Percentiles rank a stretch among this genome's conserved stretches.
These are phyloP conservation scores for Conopomorpha cramerella DNA, from an alignment of 1,140 invertebrate genomes.

Conservation along the genomic window DNA sequence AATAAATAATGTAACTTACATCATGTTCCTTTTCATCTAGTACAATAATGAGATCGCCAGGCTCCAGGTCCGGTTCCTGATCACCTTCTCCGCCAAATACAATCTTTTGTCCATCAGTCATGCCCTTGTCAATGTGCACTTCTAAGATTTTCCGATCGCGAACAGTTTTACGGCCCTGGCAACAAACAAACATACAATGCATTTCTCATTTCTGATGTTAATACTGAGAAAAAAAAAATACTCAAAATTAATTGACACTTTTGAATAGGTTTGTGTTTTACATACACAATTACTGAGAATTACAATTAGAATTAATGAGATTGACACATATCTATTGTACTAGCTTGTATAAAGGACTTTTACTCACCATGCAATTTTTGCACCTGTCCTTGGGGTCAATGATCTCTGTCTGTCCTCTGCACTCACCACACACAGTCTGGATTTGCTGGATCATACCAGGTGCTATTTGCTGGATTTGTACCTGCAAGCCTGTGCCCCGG, in stretches of 20 bases:
- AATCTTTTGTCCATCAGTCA: conserved; percentile 97
- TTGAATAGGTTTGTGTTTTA: too few species aligned
- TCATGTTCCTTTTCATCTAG: conserved; percentile 95
- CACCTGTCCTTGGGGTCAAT: conserved; percentile 90
- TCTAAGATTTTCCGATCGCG: conserved; percentile 95
- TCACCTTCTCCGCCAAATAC: conserved; percentile 95
- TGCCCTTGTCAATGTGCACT: conserved; percentile 97
- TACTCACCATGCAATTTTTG: conserved; percentile 77
- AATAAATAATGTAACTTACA: conserved; percentile 19
- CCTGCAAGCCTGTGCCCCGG: conserved; percentile 88
- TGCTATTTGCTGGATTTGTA: conserved; percentile 89
- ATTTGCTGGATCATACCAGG: conserved; percentile 97
- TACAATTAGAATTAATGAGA: too few species aligned
- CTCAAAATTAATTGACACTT: too few species aligned
- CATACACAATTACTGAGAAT: too few species aligned
- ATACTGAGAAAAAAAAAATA: too few species aligned
- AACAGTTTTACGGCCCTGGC: conserved; percentile 86
- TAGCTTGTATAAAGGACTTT: too few species aligned
- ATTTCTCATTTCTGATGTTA: too few species aligned
- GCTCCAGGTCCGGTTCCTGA: conserved; percentile 92
- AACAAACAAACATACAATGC: too few species aligned
- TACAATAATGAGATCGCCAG: conserved; percentile 97
- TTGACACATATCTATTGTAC: too few species aligned
- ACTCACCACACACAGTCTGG: conserved; percentile 87
- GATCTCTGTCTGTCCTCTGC: conserved; percentile 85